Conservation (phyloP, 2,888 invertebrate genomes). For the Cynaeus angustus region DNA sequence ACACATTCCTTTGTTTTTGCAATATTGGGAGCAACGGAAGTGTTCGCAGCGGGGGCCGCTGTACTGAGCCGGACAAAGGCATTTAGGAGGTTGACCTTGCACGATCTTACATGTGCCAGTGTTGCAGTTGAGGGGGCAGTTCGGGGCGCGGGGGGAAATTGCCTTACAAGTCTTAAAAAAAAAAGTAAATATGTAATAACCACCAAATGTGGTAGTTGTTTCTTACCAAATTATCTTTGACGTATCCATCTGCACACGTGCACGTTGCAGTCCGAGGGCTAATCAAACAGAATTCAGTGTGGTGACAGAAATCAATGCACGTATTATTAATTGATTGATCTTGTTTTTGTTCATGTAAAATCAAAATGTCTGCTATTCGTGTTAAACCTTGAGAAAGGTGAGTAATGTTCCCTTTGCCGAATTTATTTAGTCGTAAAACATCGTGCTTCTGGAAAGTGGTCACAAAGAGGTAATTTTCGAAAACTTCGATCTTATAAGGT, state of each 20-base stretch:
- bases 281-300: constrained; percentile 76
- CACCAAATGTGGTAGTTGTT: constrained; percentile 18
- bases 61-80: constrained; percentile 79
- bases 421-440: constrained; percentile 80
- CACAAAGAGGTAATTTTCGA: constrained; percentile 82
- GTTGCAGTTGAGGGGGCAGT: constrained; percentile 76
- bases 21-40: constrained; percentile 81
- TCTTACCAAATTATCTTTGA: constrained; percentile 67
- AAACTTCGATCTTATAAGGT: constrained; percentile 83
- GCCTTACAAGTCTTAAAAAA: constrained; percentile 68
- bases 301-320: constrained; percentile 77
- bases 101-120: constrained; percentile 76
- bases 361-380: constrained; percentile 78
- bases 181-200: not conserved
- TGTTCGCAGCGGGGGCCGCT: constrained; percentile 80
- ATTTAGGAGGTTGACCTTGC: constrained; percentile 74
- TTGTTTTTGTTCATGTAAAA: constrained; percentile 81
- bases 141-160: constrained; percentile 60
- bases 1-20: constrained; percentile 78
- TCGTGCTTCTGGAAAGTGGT: constrained; percentile 78
- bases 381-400: constrained; percentile 75
- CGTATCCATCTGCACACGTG: constrained; percentile 68
- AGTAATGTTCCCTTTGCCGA: constrained; percentile 75
- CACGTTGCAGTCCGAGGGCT: constrained; percentile 67
- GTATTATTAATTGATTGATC: constrained; percentile 75